These are phyloP conservation scores for Anomalospiza imberbis DNA, from an alignment of 2,797 vertebrate species.

Conservation along the genomic window DNA sequence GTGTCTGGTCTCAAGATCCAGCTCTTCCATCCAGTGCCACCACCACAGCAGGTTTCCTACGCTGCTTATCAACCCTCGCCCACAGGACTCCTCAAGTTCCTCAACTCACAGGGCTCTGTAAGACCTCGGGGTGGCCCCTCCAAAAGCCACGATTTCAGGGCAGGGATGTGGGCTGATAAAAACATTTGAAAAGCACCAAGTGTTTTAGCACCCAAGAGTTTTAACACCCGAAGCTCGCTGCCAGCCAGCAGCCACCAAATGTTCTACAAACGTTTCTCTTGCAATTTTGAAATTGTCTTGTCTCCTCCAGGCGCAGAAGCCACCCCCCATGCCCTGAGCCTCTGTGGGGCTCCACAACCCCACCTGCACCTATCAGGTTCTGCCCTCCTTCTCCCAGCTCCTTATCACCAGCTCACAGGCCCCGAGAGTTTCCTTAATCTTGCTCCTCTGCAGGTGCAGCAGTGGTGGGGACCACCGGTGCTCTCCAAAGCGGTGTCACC, in stretches of 20 bases:
- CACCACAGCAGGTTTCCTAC: not conserved
- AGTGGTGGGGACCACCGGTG: rapidly evolving
- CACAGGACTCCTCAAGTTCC: not conserved
- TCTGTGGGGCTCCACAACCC: not conserved
- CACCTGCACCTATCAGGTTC: rapidly evolving
- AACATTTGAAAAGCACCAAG: not conserved
- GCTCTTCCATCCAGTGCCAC: not conserved
- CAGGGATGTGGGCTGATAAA: not conserved
- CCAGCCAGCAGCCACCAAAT: not conserved
- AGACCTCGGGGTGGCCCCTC: not conserved
- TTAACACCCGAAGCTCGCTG: not conserved
- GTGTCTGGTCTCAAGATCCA: not conserved
- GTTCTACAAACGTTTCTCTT: not conserved
- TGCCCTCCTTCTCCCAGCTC: not conserved
- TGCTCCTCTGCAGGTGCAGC: not conserved
- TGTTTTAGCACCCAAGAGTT: not conserved
- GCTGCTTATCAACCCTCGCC: rapidly evolving
- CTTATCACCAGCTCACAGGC: not conserved
- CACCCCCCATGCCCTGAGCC: not conserved
- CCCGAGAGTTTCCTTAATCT: not conserved
- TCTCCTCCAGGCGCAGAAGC: rapidly evolving
- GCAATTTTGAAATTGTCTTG: not conserved
- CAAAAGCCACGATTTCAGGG: not conserved
- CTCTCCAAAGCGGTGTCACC: rapidly evolving
- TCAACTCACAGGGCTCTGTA: not conserved